Evolutionary conservation across 2,797 vertebrate species (phyloP), one percentile per base, ranked within the genome.

Genomic region (Karalla daura): DNA sequence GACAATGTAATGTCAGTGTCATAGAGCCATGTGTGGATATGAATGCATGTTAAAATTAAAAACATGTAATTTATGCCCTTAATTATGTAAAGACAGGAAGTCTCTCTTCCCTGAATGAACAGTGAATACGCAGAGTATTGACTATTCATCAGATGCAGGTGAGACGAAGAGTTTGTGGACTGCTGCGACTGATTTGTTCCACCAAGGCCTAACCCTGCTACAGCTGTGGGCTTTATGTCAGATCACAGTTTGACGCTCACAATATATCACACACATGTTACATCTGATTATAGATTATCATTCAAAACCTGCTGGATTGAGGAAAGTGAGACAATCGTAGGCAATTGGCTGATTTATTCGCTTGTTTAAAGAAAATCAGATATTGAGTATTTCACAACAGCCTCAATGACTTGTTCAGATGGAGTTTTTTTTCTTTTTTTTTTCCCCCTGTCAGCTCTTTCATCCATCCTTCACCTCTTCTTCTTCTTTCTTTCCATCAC

Each of bases 351-450:
- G 6, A 73, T 55, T 46, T 41, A 14, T 76, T 14, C 33, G 13
- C 39, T 54, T 24, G 25, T 54, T 40, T 44, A 20, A 25, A 32
- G 46, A 76, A 53, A 69, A 83, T 49, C 27, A 23, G 32, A 58
- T 40, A 32, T 44, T 47, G 39, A 45, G n/a, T 20, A 30, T 39
- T 65, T 63, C 28, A 64, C 47, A 53, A 45, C 2, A 21, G 52
- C 37, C 20, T 41, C 40, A 67, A 72, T 18, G 17, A 13, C 53
- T 46, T 18, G 25, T 33, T 44, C 50, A 66, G 43, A 69, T 60
- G 56, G 64, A 74, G 67, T 70, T 78, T 64, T 58, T 67, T 27
- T 45, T n/a, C 2, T 30, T n/a, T 13, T 33, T 37, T 62, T 30
- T 4, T 32, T 14, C 32, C 39, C 27, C 8, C 28, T 46, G 36